These are phyloP conservation scores for Nipponia nippon DNA, from an alignment of 2,113 vertebrate species.

Conservation along the genomic window DNA sequence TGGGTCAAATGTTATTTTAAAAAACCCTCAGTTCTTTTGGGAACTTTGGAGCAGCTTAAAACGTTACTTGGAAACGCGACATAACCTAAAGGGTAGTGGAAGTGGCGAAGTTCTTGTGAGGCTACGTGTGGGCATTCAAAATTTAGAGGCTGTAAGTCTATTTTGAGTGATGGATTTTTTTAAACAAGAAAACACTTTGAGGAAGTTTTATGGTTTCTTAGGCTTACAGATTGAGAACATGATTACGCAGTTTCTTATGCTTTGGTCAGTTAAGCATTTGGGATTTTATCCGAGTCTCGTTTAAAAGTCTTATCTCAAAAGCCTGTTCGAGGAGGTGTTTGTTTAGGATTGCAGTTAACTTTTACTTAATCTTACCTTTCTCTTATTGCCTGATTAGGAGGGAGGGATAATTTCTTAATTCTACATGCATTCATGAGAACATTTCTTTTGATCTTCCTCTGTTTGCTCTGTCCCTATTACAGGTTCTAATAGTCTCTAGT, in stretches of 20 bases:
- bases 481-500: background rate
- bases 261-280: fast-evolving
- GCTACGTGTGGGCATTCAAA: background rate
- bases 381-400: background rate
- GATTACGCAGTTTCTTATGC: background rate
- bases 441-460: background rate
- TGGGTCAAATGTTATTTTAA: background rate
- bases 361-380: background rate
- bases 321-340: background rate
- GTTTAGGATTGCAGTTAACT: background rate
- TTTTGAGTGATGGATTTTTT: background rate
- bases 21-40: fast-evolving
- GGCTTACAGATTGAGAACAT: background rate
- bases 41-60: too few relatives aligned
- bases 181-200: too few relatives aligned
- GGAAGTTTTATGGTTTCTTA: fast-evolving
- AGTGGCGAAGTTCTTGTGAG: background rate
- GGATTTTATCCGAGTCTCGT: background rate
- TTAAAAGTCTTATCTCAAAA: background rate
- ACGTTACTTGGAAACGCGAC: fast-evolving
- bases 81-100: fast-evolving
- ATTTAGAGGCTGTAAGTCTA: background rate
- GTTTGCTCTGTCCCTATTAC: background rate
- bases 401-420: background rate
- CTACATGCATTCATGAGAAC: background rate